These are phyloP conservation scores for Eulemur rufifrons DNA, from an alignment of 2,113 vertebrate species.

Conservation along the genomic window DNA sequence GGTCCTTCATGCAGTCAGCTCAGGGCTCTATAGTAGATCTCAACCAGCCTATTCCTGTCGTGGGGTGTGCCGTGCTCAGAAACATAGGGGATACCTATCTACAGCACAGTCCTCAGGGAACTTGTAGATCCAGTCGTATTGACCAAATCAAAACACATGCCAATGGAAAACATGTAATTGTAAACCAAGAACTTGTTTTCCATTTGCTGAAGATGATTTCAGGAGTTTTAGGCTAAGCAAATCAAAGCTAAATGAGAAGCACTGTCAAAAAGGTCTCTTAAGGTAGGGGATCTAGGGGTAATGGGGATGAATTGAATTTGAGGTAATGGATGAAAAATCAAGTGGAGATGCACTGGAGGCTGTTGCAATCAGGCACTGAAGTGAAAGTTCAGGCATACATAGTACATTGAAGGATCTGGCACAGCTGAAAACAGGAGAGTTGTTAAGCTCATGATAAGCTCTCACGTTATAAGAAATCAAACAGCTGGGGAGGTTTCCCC, in stretches of 20 bases:
- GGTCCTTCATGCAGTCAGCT: background rate
- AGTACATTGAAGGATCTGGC: too few relatives aligned
- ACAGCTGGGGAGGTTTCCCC: background rate
- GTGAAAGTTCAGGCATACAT: background rate
- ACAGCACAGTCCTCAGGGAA: background rate
- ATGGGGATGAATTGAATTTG: background rate
- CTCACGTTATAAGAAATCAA: background rate
- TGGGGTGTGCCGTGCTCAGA: background rate
- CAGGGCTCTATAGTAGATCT: background rate
- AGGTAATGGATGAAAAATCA: background rate
- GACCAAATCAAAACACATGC: background rate
- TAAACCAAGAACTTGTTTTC: background rate
- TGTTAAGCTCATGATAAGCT: background rate
- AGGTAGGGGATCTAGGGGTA: background rate
- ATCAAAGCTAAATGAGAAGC: background rate
- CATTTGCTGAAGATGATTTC: background rate
- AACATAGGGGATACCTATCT: rapidly evolving
- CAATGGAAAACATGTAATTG: background rate
- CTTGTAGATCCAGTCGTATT: background rate
- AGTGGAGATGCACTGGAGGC: too few relatives aligned
- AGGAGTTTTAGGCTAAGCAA: background rate
- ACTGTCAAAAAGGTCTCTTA: background rate
- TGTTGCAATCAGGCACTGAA: background rate
- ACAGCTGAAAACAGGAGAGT: background rate
- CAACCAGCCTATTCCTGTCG: background rate